Base-by-base conservation (phyloP, 2,113 vertebrate species). In the Periophthalmus modestus region DNA sequence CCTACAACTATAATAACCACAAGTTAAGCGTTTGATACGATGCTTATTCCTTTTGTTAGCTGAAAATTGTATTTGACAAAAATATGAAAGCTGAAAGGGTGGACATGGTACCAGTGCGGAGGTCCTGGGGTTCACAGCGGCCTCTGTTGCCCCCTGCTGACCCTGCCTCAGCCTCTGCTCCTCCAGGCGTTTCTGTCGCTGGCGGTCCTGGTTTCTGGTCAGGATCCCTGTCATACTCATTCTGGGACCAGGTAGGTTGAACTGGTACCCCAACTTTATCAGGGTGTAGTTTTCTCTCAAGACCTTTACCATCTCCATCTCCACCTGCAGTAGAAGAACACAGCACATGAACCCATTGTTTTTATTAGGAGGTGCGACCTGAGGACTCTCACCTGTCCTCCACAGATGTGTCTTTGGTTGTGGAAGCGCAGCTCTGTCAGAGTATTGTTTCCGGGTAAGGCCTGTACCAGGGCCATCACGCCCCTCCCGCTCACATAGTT, bases 161-260 rank as follows among this genome's bases (percentile, higher is more conserved):
- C 88, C 91, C 73, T 94, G 95, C 91, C 89, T 95, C 50, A 94
- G 94, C 13, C 91, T 93, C 81, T 96, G 96, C 79, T 98, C 96
- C 90, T 96, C 96, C 77, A 96, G 88, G 12, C 97, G 93, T 85
- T 91, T 97, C 89, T 99, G 97, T 76, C 97, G 94, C 88, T 97
- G 96, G 7, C 94, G 94, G 88, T 99, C 97, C 94, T 98, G 96
- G 71, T 99, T 99, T 79, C 97, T 94, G 62, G 97, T 99, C 57
- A 99, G 84, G 67, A 99, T 96, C 78, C 96, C 94, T 0, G 97
- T 98, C 96, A 98, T 98, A 88, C 95, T 98, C 96, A 98, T 98
- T 63, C 97, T 93, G 79, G 97, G 97, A 34, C 97, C 97, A 15
- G 97, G 93, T 7, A 98, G 95, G 84, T 98, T 96, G 75, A 98